Evolutionary conservation across 2,888 invertebrate genomes (phyloP), one percentile per base, ranked within the genome.

Genomic region (Zaprionus lineosus): DNA sequence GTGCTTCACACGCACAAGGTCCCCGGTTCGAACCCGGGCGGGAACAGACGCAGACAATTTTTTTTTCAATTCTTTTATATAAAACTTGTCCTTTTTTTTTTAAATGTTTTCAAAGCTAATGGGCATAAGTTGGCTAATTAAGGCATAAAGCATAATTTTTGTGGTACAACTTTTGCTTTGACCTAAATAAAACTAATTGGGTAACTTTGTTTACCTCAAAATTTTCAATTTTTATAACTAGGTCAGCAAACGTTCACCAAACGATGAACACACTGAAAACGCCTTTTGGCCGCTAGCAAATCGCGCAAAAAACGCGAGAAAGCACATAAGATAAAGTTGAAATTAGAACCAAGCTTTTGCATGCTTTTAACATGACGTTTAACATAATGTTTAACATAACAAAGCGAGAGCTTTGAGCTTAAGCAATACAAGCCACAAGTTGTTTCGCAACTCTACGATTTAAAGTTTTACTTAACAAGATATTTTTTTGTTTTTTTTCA

Each of bases 1-100:
- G 88, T 85, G 88, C 87, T 88, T 89, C 87, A 88, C 88, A 88
- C 88, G 88, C 88, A 86, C 88, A 88, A 88, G 89, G 89, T 81
- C 88, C 88, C 88, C 88, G 88, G 89, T 88, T 88, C 88, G 88
- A 88, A 87, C 84, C 88, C 88, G 88, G 88, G 88, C 88, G 88
- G 88, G 79, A 88, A 88, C 88, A 88, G 0, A 14, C 0, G 1
- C 5, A n/a, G n/a, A n/a, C n/a, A n/a, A n/a, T n/a, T 8, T 37
- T 6, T 1, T 8, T 4, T 16, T n/a, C 12, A 37, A 19, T 37
- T 34, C 5, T 21, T 33, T 34, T 21, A 12, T 4, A n/a, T 9
- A 19, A 2, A n/a, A n/a, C n/a, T n/a, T n/a, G n/a, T n/a, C n/a
- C n/a, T 39, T 11, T 31, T 16, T 12, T 5, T 18, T 2, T n/a